These are phyloP conservation scores for Subacronicta megacephala DNA, from an alignment of 2,888 invertebrate genomes.

Conservation along the genomic window DNA sequence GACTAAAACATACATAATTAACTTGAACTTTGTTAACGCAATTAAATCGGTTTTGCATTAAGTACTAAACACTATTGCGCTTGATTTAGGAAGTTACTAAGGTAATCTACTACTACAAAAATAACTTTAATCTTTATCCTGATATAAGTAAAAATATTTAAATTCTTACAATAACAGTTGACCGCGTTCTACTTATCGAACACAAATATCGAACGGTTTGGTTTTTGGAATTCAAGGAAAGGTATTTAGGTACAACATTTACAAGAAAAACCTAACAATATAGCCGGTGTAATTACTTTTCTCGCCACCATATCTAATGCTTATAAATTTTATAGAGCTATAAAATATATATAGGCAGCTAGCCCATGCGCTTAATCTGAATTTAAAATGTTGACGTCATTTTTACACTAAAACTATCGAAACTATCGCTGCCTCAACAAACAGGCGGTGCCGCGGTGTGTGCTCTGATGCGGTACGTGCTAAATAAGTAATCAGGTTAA, in stretches of 20 bases:
- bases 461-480: conserved; percentile 26
- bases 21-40: too few species aligned
- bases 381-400: conserved; percentile 24
- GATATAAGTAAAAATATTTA: too few species aligned
- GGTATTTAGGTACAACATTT: neutral
- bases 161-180: too few species aligned
- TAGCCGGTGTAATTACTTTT: neutral
- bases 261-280: conserved; percentile 3
- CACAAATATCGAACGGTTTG: too few species aligned
- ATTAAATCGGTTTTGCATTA: too few species aligned
- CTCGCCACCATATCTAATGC: neutral
- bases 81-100: too few species aligned
- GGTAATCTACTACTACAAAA: too few species aligned
- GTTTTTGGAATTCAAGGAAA: too few species aligned
- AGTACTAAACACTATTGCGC: too few species aligned
- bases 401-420: conserved; percentile 9
- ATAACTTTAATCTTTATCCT: too few species aligned
- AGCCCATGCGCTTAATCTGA: neutral
- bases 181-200: too few species aligned
- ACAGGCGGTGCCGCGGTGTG: conserved; percentile 3
- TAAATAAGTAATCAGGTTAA: conserved; percentile 26
- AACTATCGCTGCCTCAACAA: conserved; percentile 6
- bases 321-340: conserved; percentile 11
- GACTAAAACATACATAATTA: too few species aligned
- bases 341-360: conserved; percentile 6